Base-by-base conservation (phyloP, 2,113 vertebrate genomes). In the Gymnocephalus cernua region DNA sequence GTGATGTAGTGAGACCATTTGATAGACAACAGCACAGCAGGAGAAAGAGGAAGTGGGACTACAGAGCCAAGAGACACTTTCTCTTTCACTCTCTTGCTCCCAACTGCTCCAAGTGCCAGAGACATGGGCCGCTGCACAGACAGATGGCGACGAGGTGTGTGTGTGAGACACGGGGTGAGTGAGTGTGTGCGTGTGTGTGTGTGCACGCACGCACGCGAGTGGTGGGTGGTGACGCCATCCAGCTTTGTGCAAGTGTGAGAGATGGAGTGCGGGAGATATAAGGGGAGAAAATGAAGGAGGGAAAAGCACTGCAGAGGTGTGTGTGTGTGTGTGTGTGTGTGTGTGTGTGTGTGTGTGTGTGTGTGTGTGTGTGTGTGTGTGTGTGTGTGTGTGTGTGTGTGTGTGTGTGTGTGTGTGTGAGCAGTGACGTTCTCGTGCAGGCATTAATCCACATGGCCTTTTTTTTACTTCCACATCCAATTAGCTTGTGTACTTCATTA, bases 91-190 rank as follows among this genome's bases (percentile, higher is more conserved):
- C 78, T 78, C 82, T 67, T 86, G 80, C 87, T 90, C 83, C 85
- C 91, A 88, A 92, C 85, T 87, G 88, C 85, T 91, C 91, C 86
- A 82, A 81, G 89, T 91, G 91, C 89, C 85, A 88, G 81, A 89
- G 91, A 89, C 87, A 93, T 63, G 87, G 91, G 89, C 92, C 74
- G 86, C 87, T 91, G 93, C 88, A 90, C 92, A 89, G 85, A 91
- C 93, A 94, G 92, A 94, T 93, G 93, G 92, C 80, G 70, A 77
- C 64, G 82, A 83, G 74, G 89, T 84, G 87, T 88, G 90, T 77
- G 80, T 62, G 80, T 18, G 16, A 9, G 80, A 38, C 8, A 8
- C 35, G 8, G 35, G 7, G 35, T 35, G 35, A 8, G n/a, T 35
- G 21, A 10, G 61, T 54, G 77, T 25, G 71, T 50, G 41, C 27